Percentiles rank a stretch among this genome's conserved stretches.
These are phyloP conservation scores for Sardina pilchardus DNA, from an alignment of 2,113 vertebrate genomes.

Conservation along the genomic window DNA sequence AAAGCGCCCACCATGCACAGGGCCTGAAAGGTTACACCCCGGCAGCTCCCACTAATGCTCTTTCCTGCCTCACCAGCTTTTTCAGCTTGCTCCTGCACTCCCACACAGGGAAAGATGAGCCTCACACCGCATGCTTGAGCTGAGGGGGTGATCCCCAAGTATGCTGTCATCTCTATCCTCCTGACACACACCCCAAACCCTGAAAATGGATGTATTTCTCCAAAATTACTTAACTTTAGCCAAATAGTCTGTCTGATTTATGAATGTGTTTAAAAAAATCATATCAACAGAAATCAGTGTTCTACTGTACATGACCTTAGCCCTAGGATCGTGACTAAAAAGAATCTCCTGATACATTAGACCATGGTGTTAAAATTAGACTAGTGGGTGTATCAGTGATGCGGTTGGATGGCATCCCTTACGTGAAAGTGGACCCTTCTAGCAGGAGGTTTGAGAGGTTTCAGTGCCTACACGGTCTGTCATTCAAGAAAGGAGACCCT, in stretches of 20 bases:
- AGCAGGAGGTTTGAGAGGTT: neutral
- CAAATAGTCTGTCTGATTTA: no score
- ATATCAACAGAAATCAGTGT: neutral
- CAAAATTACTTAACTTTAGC: no score
- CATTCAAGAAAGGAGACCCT: neutral
- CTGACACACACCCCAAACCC: neutral
- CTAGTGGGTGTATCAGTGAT: neutral
- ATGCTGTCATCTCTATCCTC: neutral
- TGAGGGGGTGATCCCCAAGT: neutral
- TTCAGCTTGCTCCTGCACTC: slow-evolving; percentile 18
- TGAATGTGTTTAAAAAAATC: neutral
- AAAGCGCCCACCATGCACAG: slow-evolving; percentile 37
- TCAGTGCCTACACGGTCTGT: neutral
- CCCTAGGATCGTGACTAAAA: neutral
- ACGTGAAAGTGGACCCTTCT: neutral
- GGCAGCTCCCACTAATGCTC: neutral
- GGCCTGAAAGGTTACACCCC: slow-evolving; percentile 29
- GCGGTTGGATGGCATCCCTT: neutral
- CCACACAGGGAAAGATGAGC: slow-evolving; percentile 19
- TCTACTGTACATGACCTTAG: neutral
- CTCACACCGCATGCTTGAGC: neutral
- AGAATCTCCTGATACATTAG: neutral
- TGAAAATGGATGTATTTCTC: no score
- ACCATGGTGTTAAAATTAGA: neutral
- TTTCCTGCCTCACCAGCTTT: slow-evolving; percentile 7